Evolutionary conservation across 1,140 invertebrate species (phyloP).

Genomic region (Bombus huntii): DNA sequence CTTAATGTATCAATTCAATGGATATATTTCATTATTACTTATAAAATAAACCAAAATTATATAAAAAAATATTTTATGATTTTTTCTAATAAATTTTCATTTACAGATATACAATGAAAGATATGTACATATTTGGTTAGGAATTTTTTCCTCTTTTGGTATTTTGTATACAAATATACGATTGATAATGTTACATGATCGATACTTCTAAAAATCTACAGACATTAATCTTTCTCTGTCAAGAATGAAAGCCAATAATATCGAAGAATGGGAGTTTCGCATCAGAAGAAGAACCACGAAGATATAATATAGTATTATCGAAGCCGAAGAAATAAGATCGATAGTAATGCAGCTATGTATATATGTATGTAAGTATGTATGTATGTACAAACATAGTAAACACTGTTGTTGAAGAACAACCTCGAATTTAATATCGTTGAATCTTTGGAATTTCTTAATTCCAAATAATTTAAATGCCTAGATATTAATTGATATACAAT

Average conservation of each 20-base stretch:
- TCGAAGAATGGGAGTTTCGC: slow-evolving; percentile 4
- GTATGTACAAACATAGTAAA: background rate
- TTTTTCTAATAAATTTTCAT: background rate
- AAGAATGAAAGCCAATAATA: slow-evolving; percentile 9
- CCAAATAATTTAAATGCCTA: background rate
- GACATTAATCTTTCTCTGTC: background rate
- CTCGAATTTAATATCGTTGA: background rate
- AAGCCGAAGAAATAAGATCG: slow-evolving; percentile 27
- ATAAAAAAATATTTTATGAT: background rate
- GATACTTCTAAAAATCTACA: background rate
- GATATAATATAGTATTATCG: slow-evolving; percentile 19
- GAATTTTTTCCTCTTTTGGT: background rate
- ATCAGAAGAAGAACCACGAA: slow-evolving; percentile 14
- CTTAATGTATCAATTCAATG: slow-evolving; percentile 13
- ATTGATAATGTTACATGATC: too few relatives aligned
- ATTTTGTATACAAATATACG: background rate
- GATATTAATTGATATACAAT: background rate
- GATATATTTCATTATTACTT: background rate
- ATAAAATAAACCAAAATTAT: background rate
- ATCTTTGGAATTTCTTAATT: background rate
- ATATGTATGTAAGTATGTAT: too few relatives aligned
- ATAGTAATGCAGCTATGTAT: background rate
- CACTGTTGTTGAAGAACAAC: background rate
- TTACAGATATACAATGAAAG: background rate
- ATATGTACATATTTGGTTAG: background rate